Evolutionary conservation across 2,113 vertebrate species (phyloP).

Genomic region (Protomyctophum bolini): DNA sequence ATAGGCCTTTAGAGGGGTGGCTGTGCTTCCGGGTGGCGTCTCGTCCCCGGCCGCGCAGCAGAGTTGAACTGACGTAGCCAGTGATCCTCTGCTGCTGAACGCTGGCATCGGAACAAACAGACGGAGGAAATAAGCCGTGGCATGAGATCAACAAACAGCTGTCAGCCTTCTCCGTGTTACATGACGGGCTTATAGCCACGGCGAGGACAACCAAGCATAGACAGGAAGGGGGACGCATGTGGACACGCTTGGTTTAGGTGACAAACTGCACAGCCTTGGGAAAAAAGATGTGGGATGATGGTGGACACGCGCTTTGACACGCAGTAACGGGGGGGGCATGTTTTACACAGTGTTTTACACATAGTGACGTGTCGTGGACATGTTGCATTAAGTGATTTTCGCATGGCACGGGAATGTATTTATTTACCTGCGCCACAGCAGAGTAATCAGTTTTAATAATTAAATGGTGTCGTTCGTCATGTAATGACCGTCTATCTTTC

Average conservation of each 20-base stretch:
- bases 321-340: neutral
- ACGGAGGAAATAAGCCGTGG: slow-evolving; percentile 73
- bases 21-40: slow-evolving; percentile 17
- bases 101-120: slow-evolving; percentile 72
- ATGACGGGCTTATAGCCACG: slow-evolving; percentile 45
- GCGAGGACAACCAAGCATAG: slow-evolving; percentile 53
- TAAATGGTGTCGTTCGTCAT: too few relatives aligned
- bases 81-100: slow-evolving; percentile 35
- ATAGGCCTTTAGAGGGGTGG: neutral
- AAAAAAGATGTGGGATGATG: slow-evolving; percentile 61
- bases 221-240: slow-evolving; percentile 65
- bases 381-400: slow-evolving; percentile 18
- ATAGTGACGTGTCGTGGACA: slow-evolving; percentile 26
- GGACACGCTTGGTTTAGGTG: slow-evolving; percentile 65
- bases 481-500: slow-evolving; percentile 8
- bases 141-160: slow-evolving; percentile 73
- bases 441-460: slow-evolving; percentile 24
- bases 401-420: slow-evolving; percentile 25
- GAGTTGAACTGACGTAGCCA: slow-evolving; percentile 35
- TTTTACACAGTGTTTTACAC: neutral
- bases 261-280: slow-evolving; percentile 61
- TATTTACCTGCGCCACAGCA: slow-evolving; percentile 44
- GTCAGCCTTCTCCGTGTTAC: slow-evolving; percentile 62
- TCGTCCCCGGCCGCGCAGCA: slow-evolving; percentile 48
- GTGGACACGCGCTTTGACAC: slow-evolving; percentile 45